These are phyloP conservation scores for Trichogramma evanescens DNA, from an alignment of 2,888 invertebrate species.

Conservation along the genomic window DNA sequence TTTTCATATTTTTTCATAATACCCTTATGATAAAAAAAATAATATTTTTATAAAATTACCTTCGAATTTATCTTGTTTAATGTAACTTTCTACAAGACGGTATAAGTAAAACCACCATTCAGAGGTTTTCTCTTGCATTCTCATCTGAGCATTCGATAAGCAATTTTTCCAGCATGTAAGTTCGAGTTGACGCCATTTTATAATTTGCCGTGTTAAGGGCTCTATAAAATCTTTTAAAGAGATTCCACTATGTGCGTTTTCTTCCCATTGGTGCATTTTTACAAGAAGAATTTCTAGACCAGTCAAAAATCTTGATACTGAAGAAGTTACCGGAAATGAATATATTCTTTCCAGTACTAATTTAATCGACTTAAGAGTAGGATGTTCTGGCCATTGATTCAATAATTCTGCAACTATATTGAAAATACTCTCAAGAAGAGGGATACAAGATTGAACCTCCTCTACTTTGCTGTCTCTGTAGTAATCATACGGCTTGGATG, in stretches of 20 bases:
- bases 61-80: conserved; percentile 29
- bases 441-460: conserved; percentile 67
- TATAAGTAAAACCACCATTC: conserved; percentile 91
- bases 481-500: conserved; percentile 56
- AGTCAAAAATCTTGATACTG: conserved; percentile 80
- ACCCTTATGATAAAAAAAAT: background rate
- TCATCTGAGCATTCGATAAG: conserved; percentile 61
- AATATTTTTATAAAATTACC: background rate
- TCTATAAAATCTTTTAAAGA: conserved; percentile 69
- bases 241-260: conserved; percentile 79
- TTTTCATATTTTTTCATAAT: background rate
- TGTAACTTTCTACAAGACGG: conserved; percentile 60
- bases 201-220: conserved; percentile 71
- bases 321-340: conserved; percentile 69
- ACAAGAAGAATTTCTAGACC: conserved; percentile 84
- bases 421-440: conserved; percentile 62
- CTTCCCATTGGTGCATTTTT: conserved; percentile 86
- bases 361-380: conserved; percentile 71
- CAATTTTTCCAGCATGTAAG: conserved; percentile 82
- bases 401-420: conserved; percentile 58
- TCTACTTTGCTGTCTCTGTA: conserved; percentile 77
- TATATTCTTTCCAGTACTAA: conserved; percentile 60
- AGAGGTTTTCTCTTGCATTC: conserved; percentile 61
- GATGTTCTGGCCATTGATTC: conserved; percentile 83
- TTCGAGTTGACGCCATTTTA: conserved; percentile 87